Evolutionary conservation across 1,140 invertebrate genomes (phyloP).

Genomic region (Hermetia illucens): DNA sequence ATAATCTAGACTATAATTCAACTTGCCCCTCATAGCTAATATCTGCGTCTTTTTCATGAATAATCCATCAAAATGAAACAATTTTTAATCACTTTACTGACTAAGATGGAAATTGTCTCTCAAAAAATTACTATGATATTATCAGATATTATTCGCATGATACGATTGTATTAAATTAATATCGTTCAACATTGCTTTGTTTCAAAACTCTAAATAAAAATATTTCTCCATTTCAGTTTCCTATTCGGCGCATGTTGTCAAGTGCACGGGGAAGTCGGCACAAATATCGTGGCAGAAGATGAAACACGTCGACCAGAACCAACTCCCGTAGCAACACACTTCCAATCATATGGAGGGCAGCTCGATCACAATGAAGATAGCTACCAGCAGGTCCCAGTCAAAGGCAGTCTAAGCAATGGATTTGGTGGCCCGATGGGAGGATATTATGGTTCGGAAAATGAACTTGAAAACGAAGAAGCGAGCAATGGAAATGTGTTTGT

Average conservation of each 20-base stretch:
- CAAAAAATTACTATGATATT: too few relatives aligned
- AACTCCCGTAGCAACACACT: conserved; percentile 16
- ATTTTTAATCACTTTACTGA: too few relatives aligned
- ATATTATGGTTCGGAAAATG: background rate
- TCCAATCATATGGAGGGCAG: background rate
- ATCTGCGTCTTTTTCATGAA: too few relatives aligned
- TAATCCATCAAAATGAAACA: too few relatives aligned
- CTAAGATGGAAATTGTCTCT: too few relatives aligned
- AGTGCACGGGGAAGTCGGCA: conserved; percentile 33
- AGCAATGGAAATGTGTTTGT: too few relatives aligned
- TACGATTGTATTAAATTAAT: too few relatives aligned
- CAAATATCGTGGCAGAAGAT: conserved; percentile 25
- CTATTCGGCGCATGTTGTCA: conserved; percentile 83
- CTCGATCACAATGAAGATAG: background rate
- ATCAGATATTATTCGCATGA: too few relatives aligned
- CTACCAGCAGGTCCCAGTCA: background rate
- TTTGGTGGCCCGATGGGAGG: background rate
- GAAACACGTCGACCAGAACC: conserved; percentile 25
- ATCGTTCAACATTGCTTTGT: too few relatives aligned
- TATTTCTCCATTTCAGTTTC: conserved; percentile 36
- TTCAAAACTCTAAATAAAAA: too few relatives aligned
- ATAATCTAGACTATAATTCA: too few relatives aligned
- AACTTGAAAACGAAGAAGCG: background rate
- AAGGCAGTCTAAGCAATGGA: background rate
- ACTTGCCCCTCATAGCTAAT: too few relatives aligned